Conservation (phyloP, 2,888 invertebrate species). For the Epinotia ramella region DNA sequence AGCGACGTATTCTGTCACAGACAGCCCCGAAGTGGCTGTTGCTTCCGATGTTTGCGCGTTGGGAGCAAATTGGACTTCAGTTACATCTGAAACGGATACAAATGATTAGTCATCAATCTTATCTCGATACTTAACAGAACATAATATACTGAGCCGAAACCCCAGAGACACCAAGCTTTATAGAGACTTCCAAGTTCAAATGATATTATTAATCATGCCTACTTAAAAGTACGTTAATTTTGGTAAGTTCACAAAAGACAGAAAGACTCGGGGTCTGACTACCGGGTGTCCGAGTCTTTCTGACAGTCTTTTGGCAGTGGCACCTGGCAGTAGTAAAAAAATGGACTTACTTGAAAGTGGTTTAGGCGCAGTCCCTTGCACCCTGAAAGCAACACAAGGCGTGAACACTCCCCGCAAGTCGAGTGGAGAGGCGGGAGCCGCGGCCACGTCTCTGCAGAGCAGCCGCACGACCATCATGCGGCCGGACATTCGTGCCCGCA, state of each 20-base stretch:
- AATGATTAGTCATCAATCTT: not conserved
- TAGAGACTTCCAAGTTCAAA: no score
- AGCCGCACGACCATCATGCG: constrained; percentile 92
- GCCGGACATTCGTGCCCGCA: constrained; percentile 91
- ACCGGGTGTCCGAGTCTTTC: not conserved
- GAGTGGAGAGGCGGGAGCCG: constrained; percentile 79
- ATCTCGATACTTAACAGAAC: no score
- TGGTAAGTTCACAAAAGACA: no score
- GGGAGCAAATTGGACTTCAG: constrained; percentile 91
- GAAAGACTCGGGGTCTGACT: no score
- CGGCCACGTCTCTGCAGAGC: constrained; percentile 90
- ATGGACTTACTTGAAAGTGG: constrained; percentile 85
- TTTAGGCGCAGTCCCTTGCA: constrained; percentile 92
- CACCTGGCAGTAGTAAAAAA: not conserved
- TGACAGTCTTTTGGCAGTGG: not conserved
- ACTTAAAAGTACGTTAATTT: no score
- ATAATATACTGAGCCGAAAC: no score
- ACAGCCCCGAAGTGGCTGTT: constrained; percentile 86
- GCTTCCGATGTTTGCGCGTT: constrained; percentile 86
- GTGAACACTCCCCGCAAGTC: constrained; percentile 88
- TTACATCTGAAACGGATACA: constrained; percentile 86
- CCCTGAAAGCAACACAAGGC: constrained; percentile 94
- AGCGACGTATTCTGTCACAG: constrained; percentile 91
- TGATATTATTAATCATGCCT: no score
- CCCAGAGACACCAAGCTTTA: no score